Base-by-base conservation (phyloP, 2,113 vertebrate genomes). In the Australoheros scitulus region DNA sequence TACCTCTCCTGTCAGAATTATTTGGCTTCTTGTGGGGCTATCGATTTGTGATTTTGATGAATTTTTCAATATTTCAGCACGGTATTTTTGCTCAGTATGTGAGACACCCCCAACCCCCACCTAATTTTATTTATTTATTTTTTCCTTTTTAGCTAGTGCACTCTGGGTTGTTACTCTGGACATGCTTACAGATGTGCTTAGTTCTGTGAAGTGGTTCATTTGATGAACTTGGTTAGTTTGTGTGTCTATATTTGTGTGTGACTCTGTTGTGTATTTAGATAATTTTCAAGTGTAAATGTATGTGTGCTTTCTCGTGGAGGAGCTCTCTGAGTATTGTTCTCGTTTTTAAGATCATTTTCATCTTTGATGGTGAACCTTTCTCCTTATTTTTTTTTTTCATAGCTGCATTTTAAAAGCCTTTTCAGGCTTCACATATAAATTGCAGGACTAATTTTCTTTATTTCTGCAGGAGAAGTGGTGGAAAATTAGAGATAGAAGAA, bases 221-320 rank as follows among this genome's bases (percentile, higher is more conserved):
- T 92, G 87, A 90, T 89, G 84, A 92, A 87, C 90, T 87, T 86
- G 76, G 87, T 92, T 94, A 94, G 93, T 94, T 94, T 92, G 88
- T 85, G 90, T 84, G 87, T 83, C 81, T 89, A 88, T 60, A 75
- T 91, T 85, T 64, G 58, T 76, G 78, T 81, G 63, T 78, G 26
- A 24, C 74, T 83, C 22, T 3, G 3, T 76, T 83, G 61, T 87
- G 78, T 58, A 77, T 79, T 80, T 80, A 72, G 63, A 63, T 84
- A 43, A 65, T 80, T 26, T 34, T 72, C 14, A 7, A 43, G 10
- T 80, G 15, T 63, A 8, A 10, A 2, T 76, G 57, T 74, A 65
- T 70, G 65, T 65, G 32, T 75, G 38, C 57, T 63, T 32, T 52
- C 47, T 34, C 52, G 29, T n/a, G 43, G 56, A 74, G 76, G 50